Conservation (phyloP, 1,140 invertebrate species). For the Pentalonia nigronervosa region DNA sequence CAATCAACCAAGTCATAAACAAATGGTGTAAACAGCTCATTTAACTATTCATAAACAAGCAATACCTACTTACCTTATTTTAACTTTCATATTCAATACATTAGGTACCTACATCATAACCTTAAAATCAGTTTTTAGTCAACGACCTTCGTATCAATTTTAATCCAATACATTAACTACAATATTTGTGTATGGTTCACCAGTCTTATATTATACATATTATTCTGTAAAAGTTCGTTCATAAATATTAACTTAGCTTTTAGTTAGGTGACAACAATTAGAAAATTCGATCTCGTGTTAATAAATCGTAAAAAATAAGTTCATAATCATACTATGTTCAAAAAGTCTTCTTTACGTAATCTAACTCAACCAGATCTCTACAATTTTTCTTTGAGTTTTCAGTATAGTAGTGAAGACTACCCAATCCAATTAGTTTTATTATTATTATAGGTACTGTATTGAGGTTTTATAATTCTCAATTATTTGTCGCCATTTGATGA, state of each 20-base stretch:
- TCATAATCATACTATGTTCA: no score
- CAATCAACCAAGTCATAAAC: background rate
- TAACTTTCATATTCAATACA: background rate
- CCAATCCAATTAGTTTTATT: no score
- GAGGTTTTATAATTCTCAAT: background rate
- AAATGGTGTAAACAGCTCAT: background rate
- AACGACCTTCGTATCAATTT: background rate
- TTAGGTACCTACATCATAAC: background rate
- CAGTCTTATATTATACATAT: background rate
- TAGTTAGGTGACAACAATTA: background rate
- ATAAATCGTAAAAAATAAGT: no score
- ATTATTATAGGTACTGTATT: no score
- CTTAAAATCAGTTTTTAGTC: background rate
- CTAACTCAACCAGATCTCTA: no score
- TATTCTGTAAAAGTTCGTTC: background rate
- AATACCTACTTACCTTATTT: background rate
- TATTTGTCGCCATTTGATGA: background rate
- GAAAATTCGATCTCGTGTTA: no score
- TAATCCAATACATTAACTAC: background rate
- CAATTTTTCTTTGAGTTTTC: no score
- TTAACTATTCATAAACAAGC: background rate
- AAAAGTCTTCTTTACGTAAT: no score
- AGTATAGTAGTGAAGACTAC: no score
- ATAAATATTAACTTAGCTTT: background rate
- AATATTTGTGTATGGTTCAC: background rate